Base-by-base conservation (phyloP, 2,888 invertebrate genomes). In the Lepas anatifera region DNA sequence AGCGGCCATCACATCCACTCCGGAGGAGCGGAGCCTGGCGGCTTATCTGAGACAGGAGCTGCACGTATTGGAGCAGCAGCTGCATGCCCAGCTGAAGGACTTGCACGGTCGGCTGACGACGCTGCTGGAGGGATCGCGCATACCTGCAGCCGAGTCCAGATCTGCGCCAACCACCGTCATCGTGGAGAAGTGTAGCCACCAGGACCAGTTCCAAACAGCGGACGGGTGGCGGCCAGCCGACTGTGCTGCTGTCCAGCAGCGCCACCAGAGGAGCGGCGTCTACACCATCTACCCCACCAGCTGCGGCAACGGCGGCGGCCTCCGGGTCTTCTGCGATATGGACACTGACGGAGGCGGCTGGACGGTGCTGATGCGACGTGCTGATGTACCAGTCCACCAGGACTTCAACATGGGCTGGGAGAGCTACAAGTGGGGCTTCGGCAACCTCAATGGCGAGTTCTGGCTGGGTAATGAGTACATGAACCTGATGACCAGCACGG, bases 381-480 rank as follows among this genome's bases (percentile, higher is more conserved):
- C 92, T 77, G 93, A 94, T 79, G 91, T 87, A 77, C 92, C 92
- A 0, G 87, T 91, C 32, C 84, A 92, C 0, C 93, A 93, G 80
- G 93, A 92, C 79, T 94, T 94, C 82, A 93, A 93, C 80, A 84
- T 92, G 1, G 92, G 92, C 79, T 94, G 94, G 93, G 87, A 89
- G 70, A 92, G 93, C 77, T 94, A 94, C 80, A 92, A 93, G 79
- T 92, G 92, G 77, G 94, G 94, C 1, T 94, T 94, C 78, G 94
- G 93, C 3, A 92, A 93, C 81, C 90, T 92, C 0, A 87, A 87
- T 74, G 88, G 90, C 77, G 94, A 94, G 79, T 92, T 94, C 81
- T 94, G 93, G 93, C 84, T 94, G 37, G 94, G 94, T 69, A 94
- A 94, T 77, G 92, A 94, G 79, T 94, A 94, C 77, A 92, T 94